A percentile compares a stretch with the other conserved stretches of the same genome.
phyloP scores from a whole-genome alignment of 2,888 invertebrate species.

The Drosophila buzzatii region DNA sequence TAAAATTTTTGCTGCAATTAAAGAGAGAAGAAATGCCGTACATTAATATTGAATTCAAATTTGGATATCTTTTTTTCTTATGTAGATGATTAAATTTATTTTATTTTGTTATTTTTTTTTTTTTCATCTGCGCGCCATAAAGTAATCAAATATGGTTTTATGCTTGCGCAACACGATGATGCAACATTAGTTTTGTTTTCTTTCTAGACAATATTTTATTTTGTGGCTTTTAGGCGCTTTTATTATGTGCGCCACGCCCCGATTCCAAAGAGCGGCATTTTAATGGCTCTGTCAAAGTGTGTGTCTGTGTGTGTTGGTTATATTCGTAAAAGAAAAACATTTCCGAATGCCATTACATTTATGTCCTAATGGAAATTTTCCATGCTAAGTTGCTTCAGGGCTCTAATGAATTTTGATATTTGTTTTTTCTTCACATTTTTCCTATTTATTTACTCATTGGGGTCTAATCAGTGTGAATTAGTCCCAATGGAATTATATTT shows the following conservation, averaged over 20 bases:
- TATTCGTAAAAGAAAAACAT: slow-evolving; percentile 3
- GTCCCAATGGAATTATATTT: background rate
- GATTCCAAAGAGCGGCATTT: background rate
- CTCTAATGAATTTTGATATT: background rate
- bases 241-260: slow-evolving; percentile 1
- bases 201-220: background rate
- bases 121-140: background rate
- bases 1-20: slow-evolving; percentile 94
- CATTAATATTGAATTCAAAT: slow-evolving; percentile 6
- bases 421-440: background rate
- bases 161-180: background rate
- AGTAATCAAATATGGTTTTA: slow-evolving; percentile 1
- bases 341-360: slow-evolving; percentile 10
- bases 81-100: background rate
- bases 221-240: background rate
- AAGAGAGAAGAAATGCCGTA: slow-evolving; percentile 24
- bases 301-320: background rate
- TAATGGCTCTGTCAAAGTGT: slow-evolving; percentile 9
- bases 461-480: slow-evolving; percentile 1
- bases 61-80: background rate
- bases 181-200: slow-evolving; percentile 1
- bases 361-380: slow-evolving; percentile 3
- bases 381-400: background rate
- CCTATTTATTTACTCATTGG: background rate
- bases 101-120: background rate